These are phyloP conservation scores for Dexiosoma caninum DNA, from an alignment of 2,888 invertebrate genomes.

Conservation along the genomic window DNA sequence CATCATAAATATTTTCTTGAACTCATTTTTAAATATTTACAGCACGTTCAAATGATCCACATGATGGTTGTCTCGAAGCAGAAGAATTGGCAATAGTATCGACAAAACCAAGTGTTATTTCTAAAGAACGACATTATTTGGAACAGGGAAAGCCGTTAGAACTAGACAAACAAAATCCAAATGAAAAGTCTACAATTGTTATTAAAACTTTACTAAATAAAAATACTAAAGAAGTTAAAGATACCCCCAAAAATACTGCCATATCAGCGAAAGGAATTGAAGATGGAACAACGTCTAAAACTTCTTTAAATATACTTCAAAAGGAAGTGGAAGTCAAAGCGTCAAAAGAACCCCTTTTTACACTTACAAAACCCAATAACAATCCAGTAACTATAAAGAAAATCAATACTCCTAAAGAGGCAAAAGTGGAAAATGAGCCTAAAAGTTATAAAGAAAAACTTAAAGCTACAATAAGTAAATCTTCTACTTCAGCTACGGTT, in stretches of 20 bases:
- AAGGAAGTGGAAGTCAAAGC: not conserved
- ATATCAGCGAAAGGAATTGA: not conserved
- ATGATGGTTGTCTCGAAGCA: slow-evolving; percentile 6
- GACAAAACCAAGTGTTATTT: not conserved
- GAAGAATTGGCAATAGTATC: slow-evolving; percentile 5
- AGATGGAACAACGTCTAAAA: not conserved
- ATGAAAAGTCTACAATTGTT: not conserved
- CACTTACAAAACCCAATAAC: not conserved
- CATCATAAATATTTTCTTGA: not conserved
- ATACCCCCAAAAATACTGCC: not conserved
- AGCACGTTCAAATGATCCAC: slow-evolving; percentile 20
- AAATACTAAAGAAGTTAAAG: not conserved
- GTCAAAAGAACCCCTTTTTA: not conserved
- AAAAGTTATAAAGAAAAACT: slow-evolving; percentile 6
- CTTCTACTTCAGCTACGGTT: slow-evolving; percentile 28
- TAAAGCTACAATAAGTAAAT: slow-evolving; percentile 24
- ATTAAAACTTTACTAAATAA: not conserved
- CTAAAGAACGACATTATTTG: not conserved
- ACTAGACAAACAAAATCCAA: not conserved
- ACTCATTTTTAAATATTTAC: not conserved
- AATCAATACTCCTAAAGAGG: not conserved
- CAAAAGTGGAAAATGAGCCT: not conserved
- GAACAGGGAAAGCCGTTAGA: not conserved
- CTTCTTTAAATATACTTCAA: not conserved
- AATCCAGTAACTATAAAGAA: not conserved